Base-by-base conservation (phyloP, 2,797 vertebrate species). In the Xenopus petersii region DNA sequence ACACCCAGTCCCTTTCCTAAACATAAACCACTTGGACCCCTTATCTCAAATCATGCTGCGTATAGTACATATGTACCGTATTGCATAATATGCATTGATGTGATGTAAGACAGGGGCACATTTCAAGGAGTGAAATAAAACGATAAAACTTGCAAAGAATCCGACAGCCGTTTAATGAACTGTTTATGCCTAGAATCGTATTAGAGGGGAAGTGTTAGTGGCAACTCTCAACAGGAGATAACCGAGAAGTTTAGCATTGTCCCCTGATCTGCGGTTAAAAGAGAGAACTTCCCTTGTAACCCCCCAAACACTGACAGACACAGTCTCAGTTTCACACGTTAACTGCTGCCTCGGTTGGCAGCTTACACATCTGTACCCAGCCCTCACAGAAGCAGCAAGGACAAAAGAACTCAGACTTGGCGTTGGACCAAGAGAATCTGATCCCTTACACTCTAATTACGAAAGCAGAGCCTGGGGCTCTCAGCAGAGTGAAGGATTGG, bases 261-360 rank as follows among this genome's bases (percentile, higher is more conserved):
- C 0, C 64, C 33, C 79, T 78, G 79, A 79, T 83, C 81, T 84
- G 82, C 69, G 81, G 84, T 80, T 77, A 79, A 69, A 67, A 70
- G 66, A 15, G 24, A 36, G 15, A 11, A 7, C 10, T 24, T 36
- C 7, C 10, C 4, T 3, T 13, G 10, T 47, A 0, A 0, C 4
- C 36, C 55, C 64, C 16, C 24, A 6, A 48, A 9, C 46, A 66
- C 46, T 16, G 17, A 17, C 13, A 56, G n/a, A 17, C 15, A 56
- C 16, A 56, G 4, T 51, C n/a, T 17, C 0, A 13, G 46, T 51
- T 33, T 12, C 67, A 5, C 54, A 2, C 0, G 0, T 70, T 59
- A 80, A 16, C 80, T 75, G 58, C 73, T 74, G 61, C 69, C 79
- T 81, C 48, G 0, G 82, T 82, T 83, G 77, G 60, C 77, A 79